Conservation (phyloP, 2,113 vertebrate genomes). For the Lophochroa leadbeateri region DNA sequence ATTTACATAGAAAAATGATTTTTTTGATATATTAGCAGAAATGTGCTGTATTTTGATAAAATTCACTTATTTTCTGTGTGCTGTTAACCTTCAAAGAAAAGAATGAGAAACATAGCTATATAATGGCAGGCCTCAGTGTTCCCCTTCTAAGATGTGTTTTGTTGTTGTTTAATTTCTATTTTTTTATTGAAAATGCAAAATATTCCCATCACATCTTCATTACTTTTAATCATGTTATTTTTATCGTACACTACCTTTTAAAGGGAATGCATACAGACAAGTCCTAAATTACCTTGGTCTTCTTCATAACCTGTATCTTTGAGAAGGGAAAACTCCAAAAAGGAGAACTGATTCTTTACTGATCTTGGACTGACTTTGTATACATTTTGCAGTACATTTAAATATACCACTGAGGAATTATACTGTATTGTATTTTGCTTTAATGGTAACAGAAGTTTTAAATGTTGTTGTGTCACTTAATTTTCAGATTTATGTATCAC, state of each 20-base stretch:
- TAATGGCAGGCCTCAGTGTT: slow-evolving; percentile 68
- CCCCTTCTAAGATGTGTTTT: slow-evolving; percentile 55
- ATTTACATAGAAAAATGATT: slow-evolving; percentile 82
- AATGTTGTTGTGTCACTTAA: slow-evolving; percentile 42
- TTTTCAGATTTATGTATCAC: slow-evolving; percentile 44
- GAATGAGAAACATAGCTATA: slow-evolving; percentile 73
- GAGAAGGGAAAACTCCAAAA: slow-evolving; percentile 54
- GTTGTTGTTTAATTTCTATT: slow-evolving; percentile 47
- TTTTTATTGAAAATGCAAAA: slow-evolving; percentile 60
- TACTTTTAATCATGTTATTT: slow-evolving; percentile 41
- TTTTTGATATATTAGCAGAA: slow-evolving; percentile 79
- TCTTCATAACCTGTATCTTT: slow-evolving; percentile 47
- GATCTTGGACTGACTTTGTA: slow-evolving; percentile 56
- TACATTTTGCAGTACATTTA: slow-evolving; percentile 51
- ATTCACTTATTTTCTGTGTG: slow-evolving; percentile 77
- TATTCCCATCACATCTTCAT: slow-evolving; percentile 36
- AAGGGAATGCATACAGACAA: slow-evolving; percentile 54
- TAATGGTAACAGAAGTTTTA: slow-evolving; percentile 53
- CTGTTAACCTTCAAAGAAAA: slow-evolving; percentile 75
- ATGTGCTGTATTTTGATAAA: slow-evolving; percentile 84
- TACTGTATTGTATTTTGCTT: slow-evolving; percentile 50
- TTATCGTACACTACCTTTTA: slow-evolving; percentile 61
- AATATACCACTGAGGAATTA: slow-evolving; percentile 43
- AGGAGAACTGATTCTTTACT: slow-evolving; percentile 66
- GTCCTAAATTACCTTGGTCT: slow-evolving; percentile 48